Base-by-base conservation (phyloP, 2,888 invertebrate genomes). In the Platyscelio sp. region DNA sequence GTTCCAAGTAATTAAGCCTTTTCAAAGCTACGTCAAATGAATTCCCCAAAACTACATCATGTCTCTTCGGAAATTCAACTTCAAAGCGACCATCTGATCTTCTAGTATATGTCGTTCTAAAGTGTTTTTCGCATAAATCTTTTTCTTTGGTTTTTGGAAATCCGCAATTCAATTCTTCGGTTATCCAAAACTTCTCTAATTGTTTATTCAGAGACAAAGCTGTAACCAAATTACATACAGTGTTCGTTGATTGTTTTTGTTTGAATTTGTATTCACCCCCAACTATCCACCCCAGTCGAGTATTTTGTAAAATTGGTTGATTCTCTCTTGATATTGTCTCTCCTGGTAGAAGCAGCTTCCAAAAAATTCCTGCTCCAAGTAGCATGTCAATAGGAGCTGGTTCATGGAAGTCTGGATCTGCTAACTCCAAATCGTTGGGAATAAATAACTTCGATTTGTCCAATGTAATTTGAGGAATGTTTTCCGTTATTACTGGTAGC, bases 61-160 rank as follows among this genome's bases (percentile, higher is more conserved):
- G 1, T 22, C 58, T 24, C 9, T 68, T 51, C 0, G 81, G 86
- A 15, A 87, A 72, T 33, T 68, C 75, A 1, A 87, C 87, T 15
- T 79, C 70, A 22, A 79, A 86, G 24, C 84, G 40, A 11, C 84
- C 80, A n/a, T 61, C 38, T 18, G 29, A 2, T 26, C 76, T 65
- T 18, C 77, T 15, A 43, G 6, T 7, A 29, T 63, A 63, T 20
- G 26, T 63, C 15, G n/a, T 13, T 43, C n/a, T 15, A 26, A 63
- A 63, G 18, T 63, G 63, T 20, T 5, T 63, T 43, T 63, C 63
- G 22, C 43, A 65, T 9, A 65, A 46, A 20, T 49, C 49, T 18
- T 63, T 43, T 63, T 63, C 20, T 1, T 20, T 40, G 9, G 22
- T 27, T 49, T 4, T 49, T 20, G 49, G 5, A 20, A 6, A 40